A percentile compares a stretch with the other conserved stretches of the same genome.
Conservation (phyloP, 1,140 invertebrate genomes). For the Rhopalosiphum padi region DNA sequence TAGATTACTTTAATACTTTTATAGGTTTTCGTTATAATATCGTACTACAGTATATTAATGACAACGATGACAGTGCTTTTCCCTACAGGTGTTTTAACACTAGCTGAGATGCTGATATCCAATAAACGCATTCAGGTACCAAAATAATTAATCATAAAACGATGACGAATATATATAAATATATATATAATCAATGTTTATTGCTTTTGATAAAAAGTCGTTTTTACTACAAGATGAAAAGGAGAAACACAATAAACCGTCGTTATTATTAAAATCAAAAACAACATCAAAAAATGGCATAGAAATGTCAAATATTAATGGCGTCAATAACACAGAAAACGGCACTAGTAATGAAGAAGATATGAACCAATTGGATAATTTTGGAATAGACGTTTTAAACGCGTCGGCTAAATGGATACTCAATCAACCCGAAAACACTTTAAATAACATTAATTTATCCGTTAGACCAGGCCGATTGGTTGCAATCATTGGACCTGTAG, state of each 20-base stretch:
- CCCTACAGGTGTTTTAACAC: slow-evolving; percentile 70
- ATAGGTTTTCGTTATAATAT: slow-evolving; percentile 75
- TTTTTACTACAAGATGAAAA: slow-evolving; percentile 74
- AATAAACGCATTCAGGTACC: slow-evolving; percentile 69
- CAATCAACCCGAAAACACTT: slow-evolving; percentile 68
- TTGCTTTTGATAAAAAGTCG: slow-evolving; percentile 66
- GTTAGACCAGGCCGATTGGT: slow-evolving; percentile 74
- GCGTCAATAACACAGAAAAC: slow-evolving; percentile 43
- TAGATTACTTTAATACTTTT: neutral
- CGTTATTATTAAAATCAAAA: neutral
- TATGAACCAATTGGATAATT: slow-evolving; percentile 40
- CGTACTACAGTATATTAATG: slow-evolving; percentile 74
- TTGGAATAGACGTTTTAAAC: slow-evolving; percentile 66
- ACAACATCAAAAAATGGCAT: neutral
- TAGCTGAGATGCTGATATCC: slow-evolving; percentile 72
- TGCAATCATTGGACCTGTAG: slow-evolving; percentile 82
- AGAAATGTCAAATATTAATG: neutral
- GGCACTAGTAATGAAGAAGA: slow-evolving; percentile 70
- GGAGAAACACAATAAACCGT: slow-evolving; percentile 16
- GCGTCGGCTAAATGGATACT: slow-evolving; percentile 70
- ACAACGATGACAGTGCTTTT: slow-evolving; percentile 78
- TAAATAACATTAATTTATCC: slow-evolving; percentile 71
- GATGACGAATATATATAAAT: neutral
- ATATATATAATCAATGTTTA: neutral
- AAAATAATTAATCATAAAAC: neutral